A percentile compares a stretch with the other conserved stretches of the same genome.
phyloP scores from a whole-genome alignment of 2,888 invertebrate species.

The Seladonia tumulorum region DNA sequence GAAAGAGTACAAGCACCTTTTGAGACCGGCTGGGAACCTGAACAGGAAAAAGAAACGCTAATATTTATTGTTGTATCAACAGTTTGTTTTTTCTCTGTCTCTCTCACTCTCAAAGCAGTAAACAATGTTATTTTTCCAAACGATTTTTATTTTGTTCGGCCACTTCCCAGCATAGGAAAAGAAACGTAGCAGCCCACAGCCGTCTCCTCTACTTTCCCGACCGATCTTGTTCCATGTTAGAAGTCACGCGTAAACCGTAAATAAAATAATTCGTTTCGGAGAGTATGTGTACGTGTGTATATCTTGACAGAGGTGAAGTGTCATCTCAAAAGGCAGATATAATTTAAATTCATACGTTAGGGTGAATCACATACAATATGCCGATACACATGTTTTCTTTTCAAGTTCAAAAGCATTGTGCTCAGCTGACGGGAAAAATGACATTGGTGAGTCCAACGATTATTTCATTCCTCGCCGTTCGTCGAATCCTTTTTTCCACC shows the following conservation, averaged over 20 bases:
- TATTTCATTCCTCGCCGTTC: neutral
- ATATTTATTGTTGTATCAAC: constrained; percentile 60
- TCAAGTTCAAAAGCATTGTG: constrained; percentile 70
- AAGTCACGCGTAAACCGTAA: constrained; percentile 27
- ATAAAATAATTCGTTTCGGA: constrained; percentile 61
- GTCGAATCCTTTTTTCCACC: neutral
- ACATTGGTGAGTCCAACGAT: constrained; percentile 73
- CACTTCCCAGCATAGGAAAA: constrained; percentile 8
- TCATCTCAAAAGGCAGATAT: constrained; percentile 72
- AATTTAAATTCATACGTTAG: constrained; percentile 70
- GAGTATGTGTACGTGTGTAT: constrained; percentile 44
- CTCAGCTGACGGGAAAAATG: constrained; percentile 71
- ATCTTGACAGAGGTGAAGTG: constrained; percentile 73
- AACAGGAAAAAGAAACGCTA: constrained; percentile 81
- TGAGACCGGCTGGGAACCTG: constrained; percentile 85
- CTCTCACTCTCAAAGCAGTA: neutral
- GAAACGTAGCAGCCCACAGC: neutral
- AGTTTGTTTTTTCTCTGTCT: constrained; percentile 2
- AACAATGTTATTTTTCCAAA: constrained; percentile 30
- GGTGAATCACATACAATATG: constrained; percentile 69
- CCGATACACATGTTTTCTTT: constrained; percentile 73
- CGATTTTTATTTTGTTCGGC: constrained; percentile 37
- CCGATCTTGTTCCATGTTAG: constrained; percentile 14
- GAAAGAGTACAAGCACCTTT: constrained; percentile 89
- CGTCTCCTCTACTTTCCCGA: constrained; percentile 20